A percentile compares a stretch with the other conserved stretches of the same genome.
phyloP scores from a whole-genome alignment of 37 sponge, comb jelly and placozoan species.

The Dysidea cf. avara region DNA sequence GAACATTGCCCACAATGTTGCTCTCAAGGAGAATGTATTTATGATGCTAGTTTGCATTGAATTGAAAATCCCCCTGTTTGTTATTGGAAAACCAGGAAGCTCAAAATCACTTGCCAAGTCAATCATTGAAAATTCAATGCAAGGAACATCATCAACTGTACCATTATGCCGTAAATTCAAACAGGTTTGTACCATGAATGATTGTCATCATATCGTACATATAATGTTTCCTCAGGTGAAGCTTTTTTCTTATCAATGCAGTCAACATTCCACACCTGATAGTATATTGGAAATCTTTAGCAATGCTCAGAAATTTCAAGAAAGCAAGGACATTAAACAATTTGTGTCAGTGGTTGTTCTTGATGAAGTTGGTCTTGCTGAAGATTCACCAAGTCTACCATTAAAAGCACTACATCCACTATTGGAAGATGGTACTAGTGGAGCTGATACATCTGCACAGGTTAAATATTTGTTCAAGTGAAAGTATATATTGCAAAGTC shows the following conservation, averaged over 20 bases:
- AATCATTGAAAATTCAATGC: constrained; percentile 40
- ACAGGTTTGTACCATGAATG: too few relatives aligned
- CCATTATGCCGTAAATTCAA: too few relatives aligned
- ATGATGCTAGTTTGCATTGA: constrained; percentile 84
- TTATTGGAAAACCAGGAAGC: constrained; percentile 78
- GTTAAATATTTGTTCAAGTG: neutral
- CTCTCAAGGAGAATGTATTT: constrained; percentile 70
- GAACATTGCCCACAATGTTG: constrained; percentile 61
- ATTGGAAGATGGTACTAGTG: constrained; percentile 88
- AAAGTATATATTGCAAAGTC: too few relatives aligned
- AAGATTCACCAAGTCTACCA: too few relatives aligned
- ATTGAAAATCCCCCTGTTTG: constrained; percentile 67
- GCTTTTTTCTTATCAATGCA: constrained; percentile 87
- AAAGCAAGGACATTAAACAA: constrained; percentile 37
- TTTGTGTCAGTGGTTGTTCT: constrained; percentile 83
- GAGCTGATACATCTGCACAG: constrained; percentile 48
- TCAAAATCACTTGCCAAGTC: constrained; percentile 66
- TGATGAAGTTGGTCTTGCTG: constrained; percentile 96
- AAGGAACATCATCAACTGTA: too few relatives aligned
- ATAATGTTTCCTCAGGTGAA: constrained; percentile 32
- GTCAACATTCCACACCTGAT: constrained; percentile 82
- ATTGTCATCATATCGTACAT: too few relatives aligned
- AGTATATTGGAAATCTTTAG: constrained; percentile 80
- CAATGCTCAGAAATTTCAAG: constrained; percentile 61
- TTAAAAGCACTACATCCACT: too few relatives aligned